Conservation (phyloP, 2,888 invertebrate genomes). For the Lasioglossum lativentre region DNA sequence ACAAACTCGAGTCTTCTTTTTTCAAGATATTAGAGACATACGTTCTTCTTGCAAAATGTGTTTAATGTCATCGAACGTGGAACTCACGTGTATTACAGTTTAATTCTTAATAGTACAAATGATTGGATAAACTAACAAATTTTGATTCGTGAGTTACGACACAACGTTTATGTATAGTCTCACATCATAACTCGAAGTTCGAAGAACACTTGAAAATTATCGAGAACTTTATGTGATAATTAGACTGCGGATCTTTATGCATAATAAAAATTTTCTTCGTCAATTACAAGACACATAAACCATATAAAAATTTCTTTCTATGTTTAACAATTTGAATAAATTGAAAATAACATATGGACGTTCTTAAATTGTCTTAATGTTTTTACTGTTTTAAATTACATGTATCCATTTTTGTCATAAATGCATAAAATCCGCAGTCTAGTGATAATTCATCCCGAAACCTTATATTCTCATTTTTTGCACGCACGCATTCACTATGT, state of each 20-base stretch:
- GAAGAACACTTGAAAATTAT: background rate
- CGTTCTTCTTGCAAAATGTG: background rate
- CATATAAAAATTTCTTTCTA: too few species aligned
- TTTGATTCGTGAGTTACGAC: background rate
- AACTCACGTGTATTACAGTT: background rate
- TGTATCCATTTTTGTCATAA: too few species aligned
- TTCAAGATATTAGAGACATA: background rate
- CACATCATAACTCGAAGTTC: background rate
- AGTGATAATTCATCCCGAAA: background rate
- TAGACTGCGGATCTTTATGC: too few species aligned
- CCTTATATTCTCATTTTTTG: slow-evolving; percentile 7
- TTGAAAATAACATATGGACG: too few species aligned
- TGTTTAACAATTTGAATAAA: too few species aligned
- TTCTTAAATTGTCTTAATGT: too few species aligned
- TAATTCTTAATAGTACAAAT: background rate
- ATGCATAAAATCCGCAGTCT: too few species aligned
- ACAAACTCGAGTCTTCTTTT: background rate
- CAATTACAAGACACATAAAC: too few species aligned
- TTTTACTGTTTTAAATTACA: too few species aligned
- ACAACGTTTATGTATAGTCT: background rate
- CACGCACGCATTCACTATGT: background rate
- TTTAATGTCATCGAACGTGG: background rate
- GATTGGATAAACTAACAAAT: background rate
- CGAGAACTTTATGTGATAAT: background rate
- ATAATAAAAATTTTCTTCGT: too few species aligned